Evolutionary conservation across 2,113 vertebrate species (phyloP).

Genomic region (Panthera tigris): DNA sequence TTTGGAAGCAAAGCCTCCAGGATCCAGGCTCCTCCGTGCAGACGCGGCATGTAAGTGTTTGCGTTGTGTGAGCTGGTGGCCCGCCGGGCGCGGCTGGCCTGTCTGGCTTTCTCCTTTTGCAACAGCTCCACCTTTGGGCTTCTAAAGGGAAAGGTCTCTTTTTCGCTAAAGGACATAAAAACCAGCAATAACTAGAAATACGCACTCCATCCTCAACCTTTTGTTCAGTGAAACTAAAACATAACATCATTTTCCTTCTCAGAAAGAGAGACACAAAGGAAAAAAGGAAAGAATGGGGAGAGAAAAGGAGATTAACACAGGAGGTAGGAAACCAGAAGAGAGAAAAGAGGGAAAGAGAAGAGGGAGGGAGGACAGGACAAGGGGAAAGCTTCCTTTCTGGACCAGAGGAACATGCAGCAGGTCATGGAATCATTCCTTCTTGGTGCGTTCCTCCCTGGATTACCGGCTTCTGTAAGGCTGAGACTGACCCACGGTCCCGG

Average conservation of each 20-base stretch:
- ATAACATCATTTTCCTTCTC: background rate
- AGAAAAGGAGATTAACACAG: background rate
- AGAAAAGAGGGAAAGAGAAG: background rate
- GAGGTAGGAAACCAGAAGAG: background rate
- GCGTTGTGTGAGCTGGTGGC: accelerated
- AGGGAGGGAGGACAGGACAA: background rate
- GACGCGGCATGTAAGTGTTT: background rate
- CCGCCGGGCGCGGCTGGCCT: accelerated
- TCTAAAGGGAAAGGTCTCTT: constrained; percentile 36
- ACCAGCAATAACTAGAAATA: constrained; percentile 18
- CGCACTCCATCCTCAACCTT: constrained; percentile 35
- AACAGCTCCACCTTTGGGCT: constrained; percentile 89
- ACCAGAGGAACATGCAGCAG: constrained; percentile 49
- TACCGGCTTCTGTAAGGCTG: constrained; percentile 50
- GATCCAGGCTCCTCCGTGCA: constrained; percentile 73
- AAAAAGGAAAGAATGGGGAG: background rate
- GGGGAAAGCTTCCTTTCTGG: background rate
- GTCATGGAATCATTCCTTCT: constrained; percentile 57
- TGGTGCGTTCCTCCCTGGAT: background rate
- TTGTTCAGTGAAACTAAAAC: constrained; percentile 63
- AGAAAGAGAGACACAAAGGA: background rate
- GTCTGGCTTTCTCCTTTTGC: constrained; percentile 79
- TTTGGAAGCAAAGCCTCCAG: constrained; percentile 78
- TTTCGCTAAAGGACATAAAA: constrained; percentile 49
- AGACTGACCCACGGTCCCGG: constrained; percentile 3